These are phyloP conservation scores for Lithophane ornitopus DNA, from an alignment of 2,888 invertebrate species.

Conservation along the genomic window DNA sequence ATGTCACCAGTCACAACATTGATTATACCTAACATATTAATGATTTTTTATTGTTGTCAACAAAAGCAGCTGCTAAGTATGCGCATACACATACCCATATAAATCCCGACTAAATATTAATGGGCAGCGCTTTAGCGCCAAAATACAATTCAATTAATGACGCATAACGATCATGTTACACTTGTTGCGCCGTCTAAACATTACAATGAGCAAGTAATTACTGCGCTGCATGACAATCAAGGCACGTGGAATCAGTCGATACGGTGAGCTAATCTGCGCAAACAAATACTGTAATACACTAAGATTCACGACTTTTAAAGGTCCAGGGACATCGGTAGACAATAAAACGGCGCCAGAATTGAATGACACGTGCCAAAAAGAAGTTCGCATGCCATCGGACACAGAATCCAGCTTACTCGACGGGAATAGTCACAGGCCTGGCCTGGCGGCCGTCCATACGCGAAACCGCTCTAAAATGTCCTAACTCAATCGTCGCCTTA, in stretches of 20 bases:
- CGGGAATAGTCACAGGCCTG: conserved; percentile 90
- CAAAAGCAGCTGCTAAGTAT: conserved; percentile 71
- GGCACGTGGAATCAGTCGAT: conserved; percentile 63
- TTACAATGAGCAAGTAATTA: conserved; percentile 70
- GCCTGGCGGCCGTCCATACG: conserved; percentile 88
- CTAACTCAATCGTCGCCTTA: conserved; percentile 74
- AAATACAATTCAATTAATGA: conserved; percentile 76
- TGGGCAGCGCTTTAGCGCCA: conserved; percentile 69
- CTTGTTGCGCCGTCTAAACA: conserved; percentile 70
- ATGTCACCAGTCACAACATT: conserved; percentile 54
- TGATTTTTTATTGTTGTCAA: conserved; percentile 61
- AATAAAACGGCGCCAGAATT: conserved; percentile 81
- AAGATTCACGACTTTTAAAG: conserved; percentile 47
- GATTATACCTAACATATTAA: conserved; percentile 36
- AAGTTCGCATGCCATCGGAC: conserved; percentile 81
- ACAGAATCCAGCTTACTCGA: conserved; percentile 85
- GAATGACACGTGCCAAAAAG: conserved; percentile 83
- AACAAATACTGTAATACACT: conserved; percentile 43
- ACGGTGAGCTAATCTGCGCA: conserved; percentile 53
- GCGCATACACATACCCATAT: conserved; percentile 73
- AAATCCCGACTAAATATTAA: conserved; percentile 70
- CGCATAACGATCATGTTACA: conserved; percentile 74
- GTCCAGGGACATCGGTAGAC: conserved; percentile 57
- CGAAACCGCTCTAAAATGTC: conserved; percentile 74
- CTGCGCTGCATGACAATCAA: conserved; percentile 65